Conservation (phyloP, 2,113 vertebrate genomes). For the Noctilio leporinus region DNA sequence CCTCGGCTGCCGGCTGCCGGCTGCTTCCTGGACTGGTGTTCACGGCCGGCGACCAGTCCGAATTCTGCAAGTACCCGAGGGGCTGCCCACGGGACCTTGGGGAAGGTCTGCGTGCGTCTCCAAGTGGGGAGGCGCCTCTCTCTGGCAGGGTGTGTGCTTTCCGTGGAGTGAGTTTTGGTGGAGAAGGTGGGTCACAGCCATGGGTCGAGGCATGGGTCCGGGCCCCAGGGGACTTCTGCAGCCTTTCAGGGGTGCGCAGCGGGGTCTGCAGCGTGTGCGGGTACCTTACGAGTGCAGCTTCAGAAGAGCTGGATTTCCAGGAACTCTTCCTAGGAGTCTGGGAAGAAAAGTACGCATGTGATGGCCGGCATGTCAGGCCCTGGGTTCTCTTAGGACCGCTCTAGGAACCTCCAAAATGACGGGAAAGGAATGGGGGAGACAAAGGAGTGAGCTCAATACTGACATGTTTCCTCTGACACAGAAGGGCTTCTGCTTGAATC, state of each 20-base stretch:
- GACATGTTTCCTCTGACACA: not conserved
- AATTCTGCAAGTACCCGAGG: not conserved
- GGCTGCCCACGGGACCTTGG: not conserved
- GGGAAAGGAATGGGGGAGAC: not conserved
- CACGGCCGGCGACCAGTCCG: constrained; percentile 64
- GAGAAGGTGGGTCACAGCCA: constrained; percentile 70
- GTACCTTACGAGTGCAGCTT: constrained; percentile 50
- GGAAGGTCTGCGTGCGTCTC: constrained; percentile 56
- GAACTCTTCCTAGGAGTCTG: constrained; percentile 79
- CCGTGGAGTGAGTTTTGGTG: constrained; percentile 42
- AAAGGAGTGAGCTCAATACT: not conserved
- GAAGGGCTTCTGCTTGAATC: not conserved
- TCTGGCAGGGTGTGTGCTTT: constrained; percentile 72
- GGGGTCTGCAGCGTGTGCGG: constrained; percentile 20
- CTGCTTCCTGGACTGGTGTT: constrained; percentile 8
- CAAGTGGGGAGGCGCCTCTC: constrained; percentile 71
- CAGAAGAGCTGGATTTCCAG: constrained; percentile 56
- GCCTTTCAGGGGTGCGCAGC: not conserved
- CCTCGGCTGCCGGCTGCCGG: not conserved
- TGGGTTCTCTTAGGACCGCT: not conserved
- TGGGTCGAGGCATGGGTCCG: constrained; percentile 47
- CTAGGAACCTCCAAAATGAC: not conserved
- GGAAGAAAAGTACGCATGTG: not conserved
- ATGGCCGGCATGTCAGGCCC: not conserved
- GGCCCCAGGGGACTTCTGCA: constrained; percentile 38